These are phyloP conservation scores for Linnaemya tessellans DNA, from an alignment of 2,888 invertebrate species.

Conservation along the genomic window DNA sequence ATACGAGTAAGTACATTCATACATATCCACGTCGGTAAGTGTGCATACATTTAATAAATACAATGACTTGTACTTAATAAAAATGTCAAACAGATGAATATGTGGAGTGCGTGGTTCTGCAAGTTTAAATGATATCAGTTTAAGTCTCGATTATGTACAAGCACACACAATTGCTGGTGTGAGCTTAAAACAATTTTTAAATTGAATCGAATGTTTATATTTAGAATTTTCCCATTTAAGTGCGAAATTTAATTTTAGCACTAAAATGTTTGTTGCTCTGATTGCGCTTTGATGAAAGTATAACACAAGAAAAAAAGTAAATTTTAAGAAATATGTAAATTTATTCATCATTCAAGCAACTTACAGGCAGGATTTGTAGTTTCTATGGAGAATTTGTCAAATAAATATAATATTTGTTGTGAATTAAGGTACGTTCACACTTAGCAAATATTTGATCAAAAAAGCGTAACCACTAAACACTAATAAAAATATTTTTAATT, in stretches of 20 bases:
- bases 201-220: slow-evolving; percentile 61
- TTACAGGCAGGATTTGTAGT: neutral
- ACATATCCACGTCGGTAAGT: neutral
- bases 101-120: neutral
- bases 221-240: slow-evolving; percentile 62
- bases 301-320: neutral
- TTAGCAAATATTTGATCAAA: too few species aligned
- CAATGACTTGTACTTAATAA: slow-evolving; percentile 18
- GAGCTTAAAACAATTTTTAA: slow-evolving; percentile 50
- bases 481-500: too few species aligned
- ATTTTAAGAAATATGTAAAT: neutral
- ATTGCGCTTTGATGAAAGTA: slow-evolving; percentile 3
- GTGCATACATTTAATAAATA: neutral
- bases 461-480: too few species aligned
- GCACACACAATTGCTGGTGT: slow-evolving; percentile 15
- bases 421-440: too few species aligned
- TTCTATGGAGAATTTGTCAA: too few species aligned
- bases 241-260: slow-evolving; percentile 63
- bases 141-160: neutral
- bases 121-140: neutral
- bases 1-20: too few species aligned
- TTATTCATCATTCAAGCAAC: neutral
- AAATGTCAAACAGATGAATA: neutral
- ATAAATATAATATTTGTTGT: too few species aligned
- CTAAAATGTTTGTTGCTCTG: slow-evolving; percentile 6